Conservation (phyloP, 2,113 vertebrate genomes). For the Pachycephala philippinensis region DNA sequence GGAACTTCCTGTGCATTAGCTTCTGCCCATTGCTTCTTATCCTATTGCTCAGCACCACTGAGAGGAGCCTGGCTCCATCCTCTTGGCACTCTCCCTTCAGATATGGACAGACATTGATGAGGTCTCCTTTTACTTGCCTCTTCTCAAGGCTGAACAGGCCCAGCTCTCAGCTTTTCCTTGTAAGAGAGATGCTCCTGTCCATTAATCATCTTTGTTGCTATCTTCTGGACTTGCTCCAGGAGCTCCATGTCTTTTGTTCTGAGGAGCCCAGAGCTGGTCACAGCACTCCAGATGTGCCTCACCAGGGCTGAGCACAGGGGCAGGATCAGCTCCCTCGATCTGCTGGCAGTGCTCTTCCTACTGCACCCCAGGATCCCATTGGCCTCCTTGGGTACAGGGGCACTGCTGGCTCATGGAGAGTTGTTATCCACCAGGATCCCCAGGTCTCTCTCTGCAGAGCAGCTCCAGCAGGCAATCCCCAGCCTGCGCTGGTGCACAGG, state of each 20-base stretch:
- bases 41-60: not conserved
- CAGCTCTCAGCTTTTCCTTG: not conserved
- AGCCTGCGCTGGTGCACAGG: not conserved
- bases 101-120: not conserved
- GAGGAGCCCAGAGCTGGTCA: not conserved
- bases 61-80: not conserved
- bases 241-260: not conserved
- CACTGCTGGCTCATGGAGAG: not conserved
- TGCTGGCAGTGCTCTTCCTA: not conserved
- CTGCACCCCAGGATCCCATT: not conserved
- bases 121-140: not conserved
- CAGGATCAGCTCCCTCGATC: not conserved
- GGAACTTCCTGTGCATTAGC: not conserved
- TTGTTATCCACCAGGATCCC: not conserved
- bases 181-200: too few species aligned
- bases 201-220: too few species aligned
- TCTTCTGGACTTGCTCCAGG: not conserved
- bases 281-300: not conserved
- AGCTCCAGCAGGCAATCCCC: not conserved
- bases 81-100: not conserved
- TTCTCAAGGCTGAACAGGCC: not conserved
- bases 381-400: not conserved
- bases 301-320: not conserved
- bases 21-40: not conserved
- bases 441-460: not conserved